Evolutionary conservation across 2,888 invertebrate species (phyloP), one percentile per base, ranked within the genome.

Genomic region (Eupithecia vulgata): DNA sequence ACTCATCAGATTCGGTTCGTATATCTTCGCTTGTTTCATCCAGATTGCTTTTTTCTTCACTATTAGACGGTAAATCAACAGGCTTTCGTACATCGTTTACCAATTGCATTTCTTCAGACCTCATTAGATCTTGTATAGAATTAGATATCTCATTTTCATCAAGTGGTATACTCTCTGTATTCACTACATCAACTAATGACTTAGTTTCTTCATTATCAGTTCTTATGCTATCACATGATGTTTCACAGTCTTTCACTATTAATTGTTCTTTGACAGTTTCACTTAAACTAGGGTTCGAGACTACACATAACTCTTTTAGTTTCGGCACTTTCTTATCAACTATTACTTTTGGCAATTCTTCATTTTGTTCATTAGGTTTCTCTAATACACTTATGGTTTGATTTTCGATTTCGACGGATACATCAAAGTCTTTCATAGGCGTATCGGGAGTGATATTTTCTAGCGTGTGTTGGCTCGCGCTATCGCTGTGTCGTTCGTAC

Each of bases 381-480:
- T 74, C 74, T 75, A 74, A 74, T 83, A 79, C 77, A 57, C 48
- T 70, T 35, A 68, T 37, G 34, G 79, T 73, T 80, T 82, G 73
- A 80, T 80, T 82, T 83, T 83, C 81, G 76, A 81, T 80, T 83
- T 81, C 82, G 75, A 77, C 80, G 40, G 81, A 79, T 70, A 88
- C 73, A 74, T 90, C 89, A 52, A 90, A 78, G 84, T 93, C 92
- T 83, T 89, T 92, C 70, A 89, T 84, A 13, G 94, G 94, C 52
- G 93, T 93, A 72, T 93, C 92, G 0, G 94, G 94, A 10, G 93
- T 93, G 48, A 94, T 82, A 78, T 93, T 94, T 78, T 92, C 94
- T 37, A 94, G 82, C 7, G 94, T 94, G 61, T 91, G 91, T 81
- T 94, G 94, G 82, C 94, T 94, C 66, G 82, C 81, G 3, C 90